Percentiles rank a stretch among this genome's conserved stretches.
Evolutionary conservation across 2,888 invertebrate genomes (phyloP).

Genomic region (Caenorhabditis sp.): DNA sequence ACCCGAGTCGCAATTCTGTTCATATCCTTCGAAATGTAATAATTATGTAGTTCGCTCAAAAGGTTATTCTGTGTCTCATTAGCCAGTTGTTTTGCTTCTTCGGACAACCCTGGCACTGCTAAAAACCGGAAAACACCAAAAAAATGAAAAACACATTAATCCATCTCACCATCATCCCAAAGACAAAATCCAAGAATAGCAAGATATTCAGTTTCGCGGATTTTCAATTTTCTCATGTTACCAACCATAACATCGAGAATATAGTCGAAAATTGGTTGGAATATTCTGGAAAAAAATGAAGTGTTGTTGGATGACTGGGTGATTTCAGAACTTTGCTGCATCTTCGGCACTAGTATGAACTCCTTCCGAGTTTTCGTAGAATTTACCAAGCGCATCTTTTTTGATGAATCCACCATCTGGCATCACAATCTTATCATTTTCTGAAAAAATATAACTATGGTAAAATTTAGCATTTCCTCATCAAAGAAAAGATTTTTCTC

Average conservation of each 20-base stretch:
- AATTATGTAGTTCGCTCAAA: constrained; percentile 60
- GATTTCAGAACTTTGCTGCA: constrained; percentile 54
- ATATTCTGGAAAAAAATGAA: constrained; percentile 47
- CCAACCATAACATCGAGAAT: constrained; percentile 63
- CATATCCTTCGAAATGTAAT: constrained; percentile 44
- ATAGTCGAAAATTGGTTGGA: constrained; percentile 63
- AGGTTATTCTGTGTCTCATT: constrained; percentile 57
- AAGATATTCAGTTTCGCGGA: constrained; percentile 60
- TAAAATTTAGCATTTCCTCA: too few species aligned
- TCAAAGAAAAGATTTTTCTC: too few species aligned
- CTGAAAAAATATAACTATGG: too few species aligned
- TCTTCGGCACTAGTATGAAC: constrained; percentile 58
- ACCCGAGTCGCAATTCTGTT: constrained; percentile 54
- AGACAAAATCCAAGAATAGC: constrained; percentile 63
- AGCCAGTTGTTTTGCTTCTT: constrained; percentile 45
- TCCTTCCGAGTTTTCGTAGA: constrained; percentile 59
- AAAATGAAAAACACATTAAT: too few species aligned
- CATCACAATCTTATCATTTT: constrained; percentile 64
- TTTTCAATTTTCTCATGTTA: constrained; percentile 61
- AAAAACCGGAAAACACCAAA: constrained; percentile 16
- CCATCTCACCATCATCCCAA: constrained; percentile 62
- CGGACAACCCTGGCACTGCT: constrained; percentile 52
- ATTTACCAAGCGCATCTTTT: constrained; percentile 58
- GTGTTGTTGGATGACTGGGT: too few species aligned
- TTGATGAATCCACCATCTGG: constrained; percentile 66